These are phyloP conservation scores for Laothoe populi DNA, from an alignment of 2,888 invertebrate species.

Conservation along the genomic window DNA sequence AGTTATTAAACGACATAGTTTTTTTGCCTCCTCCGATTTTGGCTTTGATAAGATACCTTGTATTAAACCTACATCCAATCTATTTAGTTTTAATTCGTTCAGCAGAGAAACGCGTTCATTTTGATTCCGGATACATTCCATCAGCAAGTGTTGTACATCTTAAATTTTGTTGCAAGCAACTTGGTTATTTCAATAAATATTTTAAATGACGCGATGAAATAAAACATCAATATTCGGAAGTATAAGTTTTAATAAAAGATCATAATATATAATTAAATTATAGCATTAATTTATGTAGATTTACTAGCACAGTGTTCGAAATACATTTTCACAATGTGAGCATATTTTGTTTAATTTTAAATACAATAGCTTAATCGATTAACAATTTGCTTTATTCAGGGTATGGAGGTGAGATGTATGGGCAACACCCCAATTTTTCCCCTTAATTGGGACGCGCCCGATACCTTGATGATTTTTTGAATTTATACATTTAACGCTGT, in stretches of 20 bases:
- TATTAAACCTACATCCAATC: too few relatives aligned
- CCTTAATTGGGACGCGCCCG: conserved; percentile 77
- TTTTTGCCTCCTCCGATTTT: too few relatives aligned
- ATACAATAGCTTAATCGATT: conserved; percentile 65
- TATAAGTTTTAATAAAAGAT: conserved; percentile 85
- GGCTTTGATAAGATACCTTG: too few relatives aligned
- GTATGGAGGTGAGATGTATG: conserved; percentile 51
- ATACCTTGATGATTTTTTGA: conserved; percentile 53
- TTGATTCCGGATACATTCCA: too few relatives aligned
- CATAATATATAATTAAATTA: conserved; percentile 76
- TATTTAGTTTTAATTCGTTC: too few relatives aligned
- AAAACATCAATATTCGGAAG: conserved; percentile 73
- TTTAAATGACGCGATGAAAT: conserved; percentile 44
- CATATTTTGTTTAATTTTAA: conserved; percentile 65
- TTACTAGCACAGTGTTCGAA: conserved; percentile 80
- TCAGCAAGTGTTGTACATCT: too few relatives aligned
- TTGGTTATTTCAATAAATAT: too few relatives aligned
- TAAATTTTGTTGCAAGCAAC: too few relatives aligned
- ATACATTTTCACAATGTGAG: conserved; percentile 77
- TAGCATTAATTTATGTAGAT: conserved; percentile 76
- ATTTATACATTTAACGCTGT: conserved; percentile 43
- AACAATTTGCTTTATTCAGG: conserved; percentile 56
- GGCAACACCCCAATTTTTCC: conserved; percentile 79
- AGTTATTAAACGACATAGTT: too few relatives aligned
- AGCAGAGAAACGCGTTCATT: too few relatives aligned